Evolutionary conservation across 2,113 vertebrate species (phyloP).

Genomic region (Aix galericulata): DNA sequence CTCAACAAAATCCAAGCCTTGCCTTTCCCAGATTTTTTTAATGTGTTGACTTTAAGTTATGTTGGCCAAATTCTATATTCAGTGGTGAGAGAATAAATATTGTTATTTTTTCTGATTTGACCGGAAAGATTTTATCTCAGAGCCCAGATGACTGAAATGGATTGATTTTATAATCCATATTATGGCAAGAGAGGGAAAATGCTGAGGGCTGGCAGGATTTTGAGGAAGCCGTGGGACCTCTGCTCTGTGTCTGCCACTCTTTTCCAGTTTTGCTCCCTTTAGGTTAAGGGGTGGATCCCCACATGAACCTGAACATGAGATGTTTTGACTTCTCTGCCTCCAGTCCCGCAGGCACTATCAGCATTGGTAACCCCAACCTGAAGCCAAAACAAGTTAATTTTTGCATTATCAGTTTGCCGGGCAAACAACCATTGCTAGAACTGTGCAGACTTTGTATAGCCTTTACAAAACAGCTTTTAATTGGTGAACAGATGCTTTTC

Average conservation of each 20-base stretch:
- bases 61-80: neutral
- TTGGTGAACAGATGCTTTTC: neutral
- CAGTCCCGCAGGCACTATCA: neutral
- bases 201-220: neutral
- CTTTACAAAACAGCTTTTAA: neutral
- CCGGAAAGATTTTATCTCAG: neutral
- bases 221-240: neutral
- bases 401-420: neutral
- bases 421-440: conserved; percentile 1
- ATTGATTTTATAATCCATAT: neutral
- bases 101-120: neutral
- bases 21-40: neutral
- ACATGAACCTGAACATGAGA: neutral
- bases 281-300: neutral
- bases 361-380: neutral
- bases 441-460: neutral
- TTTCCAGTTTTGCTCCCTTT: neutral
- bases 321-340: neutral
- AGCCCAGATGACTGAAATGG: neutral
- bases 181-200: neutral
- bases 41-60: neutral
- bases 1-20: neutral
- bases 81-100: neutral
- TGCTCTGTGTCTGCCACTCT: too few relatives aligned
- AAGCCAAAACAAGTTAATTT: neutral